Percentiles rank a stretch among this genome's conserved stretches.
phyloP scores from a whole-genome alignment of 2,888 invertebrate genomes.

The Eurytoma adleriae region DNA sequence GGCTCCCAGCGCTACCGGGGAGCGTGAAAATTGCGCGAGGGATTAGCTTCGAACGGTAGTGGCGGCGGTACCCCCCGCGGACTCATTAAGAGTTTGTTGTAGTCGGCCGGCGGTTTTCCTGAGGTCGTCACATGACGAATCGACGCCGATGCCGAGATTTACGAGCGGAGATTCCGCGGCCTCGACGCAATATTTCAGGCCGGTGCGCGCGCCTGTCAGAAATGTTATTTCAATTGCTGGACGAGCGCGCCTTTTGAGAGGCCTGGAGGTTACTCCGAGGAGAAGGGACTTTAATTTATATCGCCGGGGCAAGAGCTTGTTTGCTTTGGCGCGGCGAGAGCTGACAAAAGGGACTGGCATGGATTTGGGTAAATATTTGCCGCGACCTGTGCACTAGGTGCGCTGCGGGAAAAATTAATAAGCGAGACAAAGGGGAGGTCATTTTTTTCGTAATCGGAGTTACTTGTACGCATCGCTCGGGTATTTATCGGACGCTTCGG shows the following conservation, averaged over 20 bases:
- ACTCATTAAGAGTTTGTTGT: constrained; percentile 14
- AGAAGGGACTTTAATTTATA: constrained; percentile 33
- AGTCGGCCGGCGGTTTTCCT: constrained; percentile 14
- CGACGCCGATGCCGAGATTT: constrained; percentile 27
- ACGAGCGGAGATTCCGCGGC: constrained; percentile 20
- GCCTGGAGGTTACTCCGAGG: background rate
- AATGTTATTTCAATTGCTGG: constrained; percentile 49
- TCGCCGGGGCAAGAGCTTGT: constrained; percentile 25
- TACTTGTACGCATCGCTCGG: no score
- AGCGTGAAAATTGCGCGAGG: background rate
- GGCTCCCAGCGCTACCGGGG: no score
- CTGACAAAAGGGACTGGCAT: background rate
- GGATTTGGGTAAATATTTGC: constrained; percentile 49
- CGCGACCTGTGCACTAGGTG: background rate
- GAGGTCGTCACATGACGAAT: background rate
- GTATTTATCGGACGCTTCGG: no score
- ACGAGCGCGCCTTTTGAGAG: background rate
- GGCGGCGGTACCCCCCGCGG: background rate
- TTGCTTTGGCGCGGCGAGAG: constrained; percentile 16
- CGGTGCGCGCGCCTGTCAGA: constrained; percentile 25
- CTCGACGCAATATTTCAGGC: constrained; percentile 36
- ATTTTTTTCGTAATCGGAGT: background rate
- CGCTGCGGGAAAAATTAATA: constrained; percentile 22
- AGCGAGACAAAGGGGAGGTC: background rate
- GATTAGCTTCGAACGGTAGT: background rate